A percentile compares a stretch with the other conserved stretches of the same genome.
These are phyloP conservation scores for Eurosta solidaginis DNA, from an alignment of 1,140 invertebrate genomes.

Conservation along the genomic window DNA sequence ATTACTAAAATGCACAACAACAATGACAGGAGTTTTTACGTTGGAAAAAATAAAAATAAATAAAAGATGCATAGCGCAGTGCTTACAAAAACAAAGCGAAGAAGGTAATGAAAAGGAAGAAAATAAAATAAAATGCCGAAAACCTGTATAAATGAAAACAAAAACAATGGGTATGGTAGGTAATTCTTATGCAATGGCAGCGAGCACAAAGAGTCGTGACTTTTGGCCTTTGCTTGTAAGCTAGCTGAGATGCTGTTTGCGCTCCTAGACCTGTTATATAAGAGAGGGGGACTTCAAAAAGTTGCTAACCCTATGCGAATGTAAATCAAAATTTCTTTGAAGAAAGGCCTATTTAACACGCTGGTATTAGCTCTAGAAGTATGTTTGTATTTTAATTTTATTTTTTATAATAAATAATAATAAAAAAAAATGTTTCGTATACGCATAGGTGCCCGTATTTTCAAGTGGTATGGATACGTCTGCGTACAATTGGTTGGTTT, in stretches of 20 bases:
- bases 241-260: background rate
- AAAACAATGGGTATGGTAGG: no score
- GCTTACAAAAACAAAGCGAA: background rate
- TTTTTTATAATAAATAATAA: no score
- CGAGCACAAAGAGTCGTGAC: slow-evolving; percentile 20
- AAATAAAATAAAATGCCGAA: slow-evolving; percentile 23
- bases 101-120: background rate
- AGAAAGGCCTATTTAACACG: no score
- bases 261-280: background rate
- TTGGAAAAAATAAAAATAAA: background rate
- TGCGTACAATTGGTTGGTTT: no score
- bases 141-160: background rate
- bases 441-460: no score
- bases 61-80: background rate
- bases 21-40: background rate
- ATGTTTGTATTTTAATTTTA: no score
- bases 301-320: no score
- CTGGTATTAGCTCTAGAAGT: no score
- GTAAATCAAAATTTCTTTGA: no score
- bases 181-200: background rate
- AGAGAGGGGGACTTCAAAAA: background rate
- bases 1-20: background rate
- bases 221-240: background rate
- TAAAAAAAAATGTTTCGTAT: no score
- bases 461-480: no score